Evolutionary conservation across 2,797 vertebrate genomes (phyloP).

Genomic region (Takifugu ocellatus): DNA sequence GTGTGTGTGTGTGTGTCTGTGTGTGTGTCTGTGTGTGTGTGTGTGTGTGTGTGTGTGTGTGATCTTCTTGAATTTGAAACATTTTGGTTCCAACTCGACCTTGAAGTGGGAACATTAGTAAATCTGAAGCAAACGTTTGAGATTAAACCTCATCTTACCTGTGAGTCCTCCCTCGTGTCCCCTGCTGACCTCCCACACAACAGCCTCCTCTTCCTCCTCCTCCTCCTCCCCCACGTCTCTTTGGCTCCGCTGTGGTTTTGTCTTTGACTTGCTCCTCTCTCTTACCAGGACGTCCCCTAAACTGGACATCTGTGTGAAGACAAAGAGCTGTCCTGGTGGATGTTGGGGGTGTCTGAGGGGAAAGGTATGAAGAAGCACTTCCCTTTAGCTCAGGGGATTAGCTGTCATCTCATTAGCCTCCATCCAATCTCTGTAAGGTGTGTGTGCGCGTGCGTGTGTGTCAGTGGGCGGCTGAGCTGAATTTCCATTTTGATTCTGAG

Average conservation of each 20-base stretch:
- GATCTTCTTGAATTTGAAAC: no score
- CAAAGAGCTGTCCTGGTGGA: slow-evolving; percentile 11
- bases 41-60: no score
- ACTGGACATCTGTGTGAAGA: neutral
- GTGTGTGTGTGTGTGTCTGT: no score
- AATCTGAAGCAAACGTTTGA: no score
- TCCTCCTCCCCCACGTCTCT: slow-evolving; percentile 18
- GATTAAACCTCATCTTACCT: no score
- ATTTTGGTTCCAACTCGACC: no score
- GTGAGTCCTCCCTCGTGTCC: slow-evolving; percentile 14
- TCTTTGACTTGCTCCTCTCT: neutral
- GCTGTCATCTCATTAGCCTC: slow-evolving; percentile 69
- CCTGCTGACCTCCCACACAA: no score
- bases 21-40: no score
- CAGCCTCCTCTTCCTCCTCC: slow-evolving; percentile 14
- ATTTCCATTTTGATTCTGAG: slow-evolving; percentile 39
- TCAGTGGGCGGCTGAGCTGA: slow-evolving; percentile 13
- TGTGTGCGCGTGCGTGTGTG: slow-evolving; percentile 18
- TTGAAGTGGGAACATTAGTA: no score
- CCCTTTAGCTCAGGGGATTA: slow-evolving; percentile 64
- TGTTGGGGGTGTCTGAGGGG: slow-evolving; percentile 12
- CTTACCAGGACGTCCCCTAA: slow-evolving; percentile 8
- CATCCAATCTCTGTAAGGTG: slow-evolving; percentile 51
- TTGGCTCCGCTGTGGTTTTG: slow-evolving; percentile 16
- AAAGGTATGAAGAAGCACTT: slow-evolving; percentile 20